These are phyloP conservation scores for Macrotrachela quadricornifera DNA, from an alignment of 1,140 invertebrate genomes.

Conservation along the genomic window DNA sequence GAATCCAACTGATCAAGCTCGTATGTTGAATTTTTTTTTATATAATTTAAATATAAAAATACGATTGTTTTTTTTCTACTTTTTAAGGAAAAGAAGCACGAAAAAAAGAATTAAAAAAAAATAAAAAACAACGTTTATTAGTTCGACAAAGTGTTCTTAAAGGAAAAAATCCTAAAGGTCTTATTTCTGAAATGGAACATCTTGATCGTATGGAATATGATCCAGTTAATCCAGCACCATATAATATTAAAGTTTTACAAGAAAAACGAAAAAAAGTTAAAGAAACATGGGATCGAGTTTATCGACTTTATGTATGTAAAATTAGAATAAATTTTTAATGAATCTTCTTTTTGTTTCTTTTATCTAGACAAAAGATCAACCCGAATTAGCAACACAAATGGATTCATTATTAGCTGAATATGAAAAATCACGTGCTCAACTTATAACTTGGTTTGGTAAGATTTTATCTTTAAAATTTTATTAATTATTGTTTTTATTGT, in stretches of 20 bases:
- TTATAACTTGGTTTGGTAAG: too few species aligned
- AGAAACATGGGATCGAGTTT: too few species aligned
- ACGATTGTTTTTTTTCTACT: not conserved
- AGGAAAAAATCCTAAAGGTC: conserved; percentile 81
- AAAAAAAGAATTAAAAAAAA: conserved; percentile 91
- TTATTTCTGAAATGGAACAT: conserved; percentile 82
- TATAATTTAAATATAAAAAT: not conserved
- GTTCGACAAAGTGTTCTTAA: conserved; percentile 82
- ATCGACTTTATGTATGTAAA: too few species aligned
- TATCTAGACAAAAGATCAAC: too few species aligned
- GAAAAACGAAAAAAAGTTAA: conserved; percentile 84
- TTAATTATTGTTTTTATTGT: too few species aligned
- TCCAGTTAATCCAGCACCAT: conserved; percentile 68
- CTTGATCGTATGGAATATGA: conserved; percentile 97
- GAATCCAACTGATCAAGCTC: conserved; percentile 93
- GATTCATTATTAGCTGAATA: too few species aligned
- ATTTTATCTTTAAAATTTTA: too few species aligned
- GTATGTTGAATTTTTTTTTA: conserved; percentile 39
- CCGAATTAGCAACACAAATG: too few species aligned
- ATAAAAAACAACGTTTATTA: conserved; percentile 82
- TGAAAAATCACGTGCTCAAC: too few species aligned
- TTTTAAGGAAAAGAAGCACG: conserved; percentile 74
- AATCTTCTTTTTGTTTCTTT: too few species aligned
- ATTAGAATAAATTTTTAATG: too few species aligned
- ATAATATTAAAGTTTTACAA: conserved; percentile 79